Evolutionary conservation across 2,113 vertebrate genomes (phyloP).

Genomic region (Ondatra zibethicus): DNA sequence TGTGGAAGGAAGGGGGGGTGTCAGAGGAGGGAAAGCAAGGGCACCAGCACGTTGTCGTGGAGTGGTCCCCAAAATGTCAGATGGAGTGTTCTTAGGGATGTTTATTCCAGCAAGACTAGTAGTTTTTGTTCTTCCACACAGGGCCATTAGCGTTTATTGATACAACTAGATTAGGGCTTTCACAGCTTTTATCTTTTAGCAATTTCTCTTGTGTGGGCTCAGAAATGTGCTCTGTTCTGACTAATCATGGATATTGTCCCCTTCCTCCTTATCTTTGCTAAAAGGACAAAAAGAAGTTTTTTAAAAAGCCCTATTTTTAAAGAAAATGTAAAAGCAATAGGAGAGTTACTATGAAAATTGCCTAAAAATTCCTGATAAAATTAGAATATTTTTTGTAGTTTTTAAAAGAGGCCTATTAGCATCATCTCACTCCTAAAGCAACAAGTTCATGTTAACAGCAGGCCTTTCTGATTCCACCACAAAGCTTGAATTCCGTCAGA

Average conservation of each 20-base stretch:
- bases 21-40: not conserved
- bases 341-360: conserved; percentile 50
- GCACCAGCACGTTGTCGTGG: fast-evolving
- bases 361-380: conserved; percentile 41
- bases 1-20: not conserved
- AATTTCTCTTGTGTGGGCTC: conserved; percentile 46
- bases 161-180: conserved; percentile 21
- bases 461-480: not conserved
- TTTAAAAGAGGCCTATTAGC: conserved; percentile 43
- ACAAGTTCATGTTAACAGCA: conserved; percentile 3
- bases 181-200: not conserved
- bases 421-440: not conserved
- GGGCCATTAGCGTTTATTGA: conserved; percentile 29
- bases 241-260: conserved; percentile 53
- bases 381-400: conserved; percentile 35
- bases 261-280: conserved; percentile 56
- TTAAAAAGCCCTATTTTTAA: conserved; percentile 45
- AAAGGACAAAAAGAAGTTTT: conserved; percentile 27
- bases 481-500: not conserved
- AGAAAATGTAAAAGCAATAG: conserved; percentile 54
- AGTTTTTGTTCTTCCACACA: not conserved
- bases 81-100: not conserved
- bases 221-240: conserved; percentile 15
- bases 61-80: not conserved
- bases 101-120: conserved; percentile 8